A percentile compares a stretch with the other conserved stretches of the same genome.
Conservation (phyloP, 2,113 vertebrate species). For the Phaetusa simplex region DNA sequence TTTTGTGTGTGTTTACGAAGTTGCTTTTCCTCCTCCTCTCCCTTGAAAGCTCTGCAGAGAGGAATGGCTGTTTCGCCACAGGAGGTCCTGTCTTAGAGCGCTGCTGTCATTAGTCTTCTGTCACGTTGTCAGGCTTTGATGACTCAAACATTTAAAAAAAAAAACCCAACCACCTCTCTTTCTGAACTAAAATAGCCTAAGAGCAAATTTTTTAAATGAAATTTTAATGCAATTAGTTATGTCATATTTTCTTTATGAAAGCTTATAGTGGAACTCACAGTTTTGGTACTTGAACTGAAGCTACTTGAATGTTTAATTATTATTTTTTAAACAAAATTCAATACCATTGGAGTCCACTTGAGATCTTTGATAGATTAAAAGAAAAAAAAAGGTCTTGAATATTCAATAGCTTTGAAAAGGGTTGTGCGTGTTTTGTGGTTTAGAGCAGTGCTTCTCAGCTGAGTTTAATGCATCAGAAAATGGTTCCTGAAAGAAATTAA, state of each 20-base stretch:
- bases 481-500: not conserved
- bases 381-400: not conserved
- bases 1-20: not conserved
- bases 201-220: not conserved
- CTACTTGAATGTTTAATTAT: not conserved
- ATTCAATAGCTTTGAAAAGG: not conserved
- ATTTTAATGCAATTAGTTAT: constrained; percentile 31
- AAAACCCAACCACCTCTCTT: not conserved
- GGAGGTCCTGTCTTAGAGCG: not conserved
- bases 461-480: not conserved
- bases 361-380: not conserved
- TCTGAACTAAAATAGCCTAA: not conserved
- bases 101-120: constrained; percentile 4
- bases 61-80: not conserved
- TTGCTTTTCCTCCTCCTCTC: constrained; percentile 1
- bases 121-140: not conserved
- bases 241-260: constrained; percentile 7
- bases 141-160: constrained; percentile 17
- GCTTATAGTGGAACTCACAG: not conserved
- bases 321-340: constrained; percentile 2
- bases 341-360: not conserved
- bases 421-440: not conserved
- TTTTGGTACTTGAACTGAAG: not conserved
- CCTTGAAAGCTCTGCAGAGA: not conserved
- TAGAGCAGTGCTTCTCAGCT: not conserved